A percentile compares a stretch with the other conserved stretches of the same genome.
These are phyloP conservation scores for Marasmarcha lunaedactyla DNA, from an alignment of 2,888 invertebrate genomes.

Conservation along the genomic window DNA sequence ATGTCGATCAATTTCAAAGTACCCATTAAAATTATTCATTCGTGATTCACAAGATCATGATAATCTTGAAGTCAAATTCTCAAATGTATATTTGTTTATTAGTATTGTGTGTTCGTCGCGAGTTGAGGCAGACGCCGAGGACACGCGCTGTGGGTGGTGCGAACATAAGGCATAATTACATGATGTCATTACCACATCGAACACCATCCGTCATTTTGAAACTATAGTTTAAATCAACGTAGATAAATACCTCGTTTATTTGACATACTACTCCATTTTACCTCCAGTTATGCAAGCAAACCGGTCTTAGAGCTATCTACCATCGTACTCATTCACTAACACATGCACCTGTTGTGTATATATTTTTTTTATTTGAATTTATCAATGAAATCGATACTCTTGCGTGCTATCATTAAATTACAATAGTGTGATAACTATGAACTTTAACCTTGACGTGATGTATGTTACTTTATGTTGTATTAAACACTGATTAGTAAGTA, in stretches of 20 bases:
- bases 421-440: no score
- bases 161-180: slow-evolving; percentile 33
- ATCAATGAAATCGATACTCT: not conserved
- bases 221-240: no score
- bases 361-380: slow-evolving; percentile 11
- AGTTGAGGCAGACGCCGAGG: slow-evolving; percentile 13
- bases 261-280: slow-evolving; percentile 37
- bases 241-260: not conserved
- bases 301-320: slow-evolving; percentile 26
- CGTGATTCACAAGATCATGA: no score
- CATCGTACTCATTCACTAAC: slow-evolving; percentile 36
- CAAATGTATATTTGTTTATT: no score
- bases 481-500: slow-evolving; percentile 12
- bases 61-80: no score
- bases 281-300: slow-evolving; percentile 39
- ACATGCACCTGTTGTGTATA: slow-evolving; percentile 30
- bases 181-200: slow-evolving; percentile 57
- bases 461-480: not conserved
- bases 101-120: no score
- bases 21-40: no score
- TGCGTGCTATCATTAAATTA: no score
- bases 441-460: no score
- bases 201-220: slow-evolving; percentile 23
- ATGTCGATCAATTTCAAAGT: no score
- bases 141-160: slow-evolving; percentile 42